phyloP scores from a whole-genome alignment of 2,888 invertebrate genomes.

The Callosobruchus maculatus region DNA sequence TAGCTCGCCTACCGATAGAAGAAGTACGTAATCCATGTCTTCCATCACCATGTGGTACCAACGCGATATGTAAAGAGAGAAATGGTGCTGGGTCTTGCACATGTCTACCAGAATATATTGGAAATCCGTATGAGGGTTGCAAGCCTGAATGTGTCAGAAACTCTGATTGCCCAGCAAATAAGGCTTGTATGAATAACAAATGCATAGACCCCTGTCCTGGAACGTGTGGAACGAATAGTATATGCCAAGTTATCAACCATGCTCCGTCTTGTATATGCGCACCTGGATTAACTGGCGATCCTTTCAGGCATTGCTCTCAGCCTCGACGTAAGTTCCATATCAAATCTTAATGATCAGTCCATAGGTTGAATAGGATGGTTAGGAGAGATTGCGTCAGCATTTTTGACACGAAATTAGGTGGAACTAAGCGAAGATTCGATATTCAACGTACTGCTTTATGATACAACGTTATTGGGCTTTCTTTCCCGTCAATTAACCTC shows the following conservation, averaged over 20 bases:
- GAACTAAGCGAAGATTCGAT: too few species aligned
- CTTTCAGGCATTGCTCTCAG: conserved; percentile 53
- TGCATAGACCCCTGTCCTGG: conserved; percentile 68
- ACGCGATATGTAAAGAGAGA: conserved; percentile 71
- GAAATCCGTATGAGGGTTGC: conserved; percentile 74
- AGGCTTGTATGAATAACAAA: conserved; percentile 63
- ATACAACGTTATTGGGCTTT: too few species aligned
- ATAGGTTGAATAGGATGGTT: too few species aligned
- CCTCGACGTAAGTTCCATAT: background rate
- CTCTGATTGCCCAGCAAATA: conserved; percentile 61
- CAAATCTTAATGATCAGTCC: too few species aligned
- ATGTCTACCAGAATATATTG: conserved; percentile 67
- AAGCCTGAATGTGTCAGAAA: conserved; percentile 65
- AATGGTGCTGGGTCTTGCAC: conserved; percentile 70
- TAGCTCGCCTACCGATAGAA: conserved; percentile 24
- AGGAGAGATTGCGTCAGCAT: too few species aligned
- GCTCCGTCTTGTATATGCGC: conserved; percentile 62
- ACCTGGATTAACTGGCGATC: conserved; percentile 63
- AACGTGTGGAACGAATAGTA: conserved; percentile 65
- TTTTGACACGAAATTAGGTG: too few species aligned
- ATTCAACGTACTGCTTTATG: too few species aligned
- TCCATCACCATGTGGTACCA: conserved; percentile 63
- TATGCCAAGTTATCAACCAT: conserved; percentile 65
- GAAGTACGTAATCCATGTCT: conserved; percentile 57
- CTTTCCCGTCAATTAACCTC: too few species aligned